Evolutionary conservation across 2,113 vertebrate species (phyloP).

Genomic region (Microcebus jonahi): DNA sequence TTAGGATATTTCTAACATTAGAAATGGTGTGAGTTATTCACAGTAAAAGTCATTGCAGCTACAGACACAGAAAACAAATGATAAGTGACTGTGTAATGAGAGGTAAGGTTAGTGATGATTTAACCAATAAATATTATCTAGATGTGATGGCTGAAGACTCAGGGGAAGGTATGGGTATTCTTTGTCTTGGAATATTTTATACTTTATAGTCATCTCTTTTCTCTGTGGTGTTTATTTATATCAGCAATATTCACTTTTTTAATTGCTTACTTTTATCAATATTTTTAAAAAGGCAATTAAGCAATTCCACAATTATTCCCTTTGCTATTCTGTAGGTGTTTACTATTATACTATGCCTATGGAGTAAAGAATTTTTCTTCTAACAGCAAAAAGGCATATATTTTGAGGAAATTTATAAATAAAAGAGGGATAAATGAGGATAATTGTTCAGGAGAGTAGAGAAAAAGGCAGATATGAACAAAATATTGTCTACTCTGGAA

Average conservation of each 20-base stretch:
- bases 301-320: neutral
- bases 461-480: neutral
- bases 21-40: neutral
- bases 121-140: neutral
- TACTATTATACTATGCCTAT: neutral
- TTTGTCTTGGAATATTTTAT: neutral
- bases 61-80: neutral
- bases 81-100: neutral
- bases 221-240: neutral
- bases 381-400: neutral
- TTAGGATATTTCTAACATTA: constrained; percentile 8
- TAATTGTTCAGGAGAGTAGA: neutral
- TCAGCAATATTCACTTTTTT: neutral
- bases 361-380: neutral
- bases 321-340: neutral
- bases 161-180: neutral
- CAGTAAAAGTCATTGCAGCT: neutral
- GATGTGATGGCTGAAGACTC: neutral
- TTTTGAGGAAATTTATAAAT: neutral
- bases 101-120: neutral
- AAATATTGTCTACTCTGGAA: neutral
- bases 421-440: neutral
- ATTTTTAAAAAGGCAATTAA: neutral
- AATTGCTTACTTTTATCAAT: neutral
- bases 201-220: neutral